Evolutionary conservation across 2,797 vertebrate genomes (phyloP).

Genomic region (Lithobates pipiens): DNA sequence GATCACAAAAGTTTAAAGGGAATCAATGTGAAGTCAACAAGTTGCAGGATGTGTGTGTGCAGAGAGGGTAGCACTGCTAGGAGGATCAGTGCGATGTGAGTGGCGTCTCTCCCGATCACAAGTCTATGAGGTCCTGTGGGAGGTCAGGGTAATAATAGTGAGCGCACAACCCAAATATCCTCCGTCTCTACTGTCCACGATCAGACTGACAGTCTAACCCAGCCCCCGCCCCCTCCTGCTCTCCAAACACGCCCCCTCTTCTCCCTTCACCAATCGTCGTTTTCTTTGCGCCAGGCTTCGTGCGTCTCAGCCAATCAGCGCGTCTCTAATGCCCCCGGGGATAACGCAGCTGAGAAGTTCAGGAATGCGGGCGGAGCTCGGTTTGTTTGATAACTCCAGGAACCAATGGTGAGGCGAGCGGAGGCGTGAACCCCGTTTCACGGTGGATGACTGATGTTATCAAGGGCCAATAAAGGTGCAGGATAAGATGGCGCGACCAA

Average conservation of each 20-base stretch:
- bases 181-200: background rate
- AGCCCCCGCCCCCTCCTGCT: constrained; percentile 9
- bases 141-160: constrained; percentile 44
- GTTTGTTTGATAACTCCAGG: background rate
- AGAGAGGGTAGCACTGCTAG: background rate
- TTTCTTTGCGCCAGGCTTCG: background rate
- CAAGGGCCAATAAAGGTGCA: background rate
- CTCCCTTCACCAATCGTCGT: background rate
- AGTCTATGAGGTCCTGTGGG: constrained; percentile 43
- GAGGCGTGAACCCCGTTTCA: background rate
- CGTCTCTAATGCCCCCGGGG: background rate
- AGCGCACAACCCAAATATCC: background rate
- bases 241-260: background rate
- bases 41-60: background rate
- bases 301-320: constrained; percentile 20
- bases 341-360: background rate
- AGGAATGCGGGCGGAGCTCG: constrained; percentile 45
- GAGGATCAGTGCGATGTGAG: background rate
- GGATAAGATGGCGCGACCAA: constrained; percentile 39
- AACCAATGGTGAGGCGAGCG: background rate
- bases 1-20: constrained; percentile 14
- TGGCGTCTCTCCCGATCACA: background rate
- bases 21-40: background rate
- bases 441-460: background rate
- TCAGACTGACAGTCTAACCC: constrained; percentile 43